A percentile compares a stretch with the other conserved stretches of the same genome.
These are phyloP conservation scores for Ophion ventricosus DNA, from an alignment of 2,888 invertebrate species.

Conservation along the genomic window DNA sequence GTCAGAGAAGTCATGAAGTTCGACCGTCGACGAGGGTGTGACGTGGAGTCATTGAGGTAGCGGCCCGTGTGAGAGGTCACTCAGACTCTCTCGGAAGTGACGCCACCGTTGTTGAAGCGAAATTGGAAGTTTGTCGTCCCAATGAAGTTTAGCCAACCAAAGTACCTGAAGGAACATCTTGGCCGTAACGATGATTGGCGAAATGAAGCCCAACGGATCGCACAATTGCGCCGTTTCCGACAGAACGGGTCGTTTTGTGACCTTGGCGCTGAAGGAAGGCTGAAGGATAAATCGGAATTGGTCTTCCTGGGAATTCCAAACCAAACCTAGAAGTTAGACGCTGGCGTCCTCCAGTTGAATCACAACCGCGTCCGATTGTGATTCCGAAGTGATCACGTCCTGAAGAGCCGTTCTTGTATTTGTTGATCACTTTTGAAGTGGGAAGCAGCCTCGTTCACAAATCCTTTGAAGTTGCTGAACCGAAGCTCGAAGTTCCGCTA, in stretches of 20 bases:
- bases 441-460: neutral
- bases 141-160: slow-evolving; percentile 22
- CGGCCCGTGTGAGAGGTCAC: neutral
- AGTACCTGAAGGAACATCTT: slow-evolving; percentile 18
- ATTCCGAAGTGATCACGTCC: neutral
- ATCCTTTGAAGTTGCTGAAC: slow-evolving; percentile 2
- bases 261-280: neutral
- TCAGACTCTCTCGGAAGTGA: slow-evolving; percentile 5
- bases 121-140: neutral
- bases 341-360: neutral
- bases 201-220: slow-evolving; percentile 12
- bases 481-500: neutral
- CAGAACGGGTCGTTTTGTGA: neutral
- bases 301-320: neutral
- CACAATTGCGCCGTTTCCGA: neutral
- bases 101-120: neutral
- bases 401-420: neutral
- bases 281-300: neutral
- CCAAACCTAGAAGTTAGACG: neutral
- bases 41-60: slow-evolving; percentile 1
- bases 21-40: neutral
- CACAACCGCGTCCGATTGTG: neutral
- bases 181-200: neutral
- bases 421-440: neutral
- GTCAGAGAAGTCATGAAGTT: slow-evolving; percentile 29